Base-by-base conservation (phyloP, 2,797 vertebrate species). In the Limosa lapponica region DNA sequence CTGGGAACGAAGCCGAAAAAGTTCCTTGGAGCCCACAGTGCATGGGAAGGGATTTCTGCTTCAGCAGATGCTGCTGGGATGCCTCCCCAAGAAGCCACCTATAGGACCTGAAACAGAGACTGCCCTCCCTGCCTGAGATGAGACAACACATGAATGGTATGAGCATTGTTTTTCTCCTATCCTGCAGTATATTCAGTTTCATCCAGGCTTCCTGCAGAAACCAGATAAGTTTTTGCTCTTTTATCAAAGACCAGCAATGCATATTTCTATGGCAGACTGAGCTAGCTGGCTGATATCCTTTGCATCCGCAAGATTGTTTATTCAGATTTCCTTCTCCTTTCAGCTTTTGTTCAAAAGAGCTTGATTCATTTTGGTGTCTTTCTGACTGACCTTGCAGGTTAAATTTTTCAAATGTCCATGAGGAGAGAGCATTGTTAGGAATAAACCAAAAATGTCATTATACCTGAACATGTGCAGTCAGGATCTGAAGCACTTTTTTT, bases 1-100 rank as follows among this genome's bases (percentile, higher is more conserved):
- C 10, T 0, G 0, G 13, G 15, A 59, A 10, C 1, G 3, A 46
- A 49, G 55, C 25, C 0, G 0, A 12, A 62, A 67, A 57, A 6
- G 32, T 46, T 62, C 24, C 39, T 34, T 0, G 8, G 65, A 59
- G 39, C 3, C 27, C 4, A 0, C 12, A 36, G 52, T 17, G 36
- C 37, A 24, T 0, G 2, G 20, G 8, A 59, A 28, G 2, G 32
- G 27, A 20, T 55, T 36, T 71, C 41, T 57, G 30, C 6, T 43
- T 30, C 37, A 36, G 61, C 52, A 81, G 25, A 37, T n/a, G 41
- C 23, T 86, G 32, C 41, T 4, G 8, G 70, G 28, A 14, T 43
- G 19, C 12, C 19, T 80, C 25, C 32, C 34, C 10, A 5, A 49
- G 52, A 8, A 49, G 13, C 32, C 1, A 1, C 11, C n/a, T 66